phyloP scores from a whole-genome alignment of 2,797 vertebrate species.

The Phrynocephalus vlangalii region DNA sequence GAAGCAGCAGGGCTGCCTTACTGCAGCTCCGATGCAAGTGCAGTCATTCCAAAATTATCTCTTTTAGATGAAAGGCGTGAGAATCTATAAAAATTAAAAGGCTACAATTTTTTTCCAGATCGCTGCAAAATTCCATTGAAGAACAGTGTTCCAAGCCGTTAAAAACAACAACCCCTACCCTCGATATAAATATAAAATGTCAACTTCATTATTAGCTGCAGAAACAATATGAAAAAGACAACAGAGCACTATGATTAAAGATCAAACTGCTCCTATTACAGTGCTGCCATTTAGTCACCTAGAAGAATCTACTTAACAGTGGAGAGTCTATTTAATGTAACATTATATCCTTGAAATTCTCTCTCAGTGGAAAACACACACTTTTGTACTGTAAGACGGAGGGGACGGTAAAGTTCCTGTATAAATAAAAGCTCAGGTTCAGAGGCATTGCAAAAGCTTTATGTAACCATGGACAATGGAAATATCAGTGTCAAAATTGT shows the following conservation, averaged over 20 bases:
- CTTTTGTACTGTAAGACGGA: not conserved
- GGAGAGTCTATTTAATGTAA: conserved; percentile 61
- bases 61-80: not conserved
- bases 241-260: conserved; percentile 66
- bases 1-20: not conserved
- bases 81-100: rapidly evolving
- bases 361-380: conserved; percentile 27
- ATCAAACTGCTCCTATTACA: conserved; percentile 65
- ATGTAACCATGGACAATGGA: conserved; percentile 25
- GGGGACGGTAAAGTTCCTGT: conserved; percentile 17
- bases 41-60: not conserved
- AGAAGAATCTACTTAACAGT: conserved; percentile 57
- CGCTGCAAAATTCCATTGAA: not conserved
- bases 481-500: conserved; percentile 19
- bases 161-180: not conserved
- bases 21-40: not conserved
- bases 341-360: conserved; percentile 59
- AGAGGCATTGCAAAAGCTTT: conserved; percentile 21
- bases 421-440: conserved; percentile 33
- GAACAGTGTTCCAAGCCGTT: conserved; percentile 1
- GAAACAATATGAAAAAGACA: conserved; percentile 1
- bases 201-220: conserved; percentile 4
- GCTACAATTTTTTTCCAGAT: not conserved
- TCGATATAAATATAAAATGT: conserved; percentile 40
- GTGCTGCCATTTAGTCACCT: conserved; percentile 58